phyloP scores from a whole-genome alignment of 2,888 invertebrate genomes.

The Phymatocera aterrima region DNA sequence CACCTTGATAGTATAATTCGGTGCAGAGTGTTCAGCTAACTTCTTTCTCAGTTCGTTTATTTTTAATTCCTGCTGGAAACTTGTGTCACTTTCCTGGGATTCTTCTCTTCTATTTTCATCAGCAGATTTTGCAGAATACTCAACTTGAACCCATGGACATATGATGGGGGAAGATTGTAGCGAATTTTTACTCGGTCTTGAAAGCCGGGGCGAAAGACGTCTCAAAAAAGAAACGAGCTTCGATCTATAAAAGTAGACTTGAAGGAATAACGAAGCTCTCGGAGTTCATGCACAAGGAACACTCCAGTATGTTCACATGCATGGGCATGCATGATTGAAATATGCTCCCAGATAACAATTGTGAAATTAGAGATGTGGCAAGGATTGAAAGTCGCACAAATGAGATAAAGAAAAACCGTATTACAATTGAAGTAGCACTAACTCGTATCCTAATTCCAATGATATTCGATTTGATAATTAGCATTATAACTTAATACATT shows the following conservation, averaged over 20 bases:
- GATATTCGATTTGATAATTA: not conserved
- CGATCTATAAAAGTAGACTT: constrained; percentile 59
- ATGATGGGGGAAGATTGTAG: constrained; percentile 67
- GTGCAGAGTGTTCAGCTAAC: constrained; percentile 59
- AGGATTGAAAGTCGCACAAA: not conserved
- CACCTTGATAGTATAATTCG: constrained; percentile 8
- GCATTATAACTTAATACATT: not conserved
- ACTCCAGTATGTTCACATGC: not conserved
- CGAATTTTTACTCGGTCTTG: constrained; percentile 66
- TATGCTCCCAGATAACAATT: not conserved
- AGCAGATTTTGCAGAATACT: constrained; percentile 67
- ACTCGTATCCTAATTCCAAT: not conserved
- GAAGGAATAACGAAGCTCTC: not conserved
- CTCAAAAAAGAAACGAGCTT: constrained; percentile 69
- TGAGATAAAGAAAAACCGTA: not conserved
- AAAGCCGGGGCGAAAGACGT: constrained; percentile 68
- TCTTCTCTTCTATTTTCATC: constrained; percentile 61
- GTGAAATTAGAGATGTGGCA: not conserved
- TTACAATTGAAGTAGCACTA: not conserved
- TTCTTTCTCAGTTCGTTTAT: constrained; percentile 68
- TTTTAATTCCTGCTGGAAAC: constrained; percentile 69
- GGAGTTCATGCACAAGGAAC: not conserved
- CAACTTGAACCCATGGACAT: constrained; percentile 71
- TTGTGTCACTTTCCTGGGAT: constrained; percentile 66
- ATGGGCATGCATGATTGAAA: not conserved